phyloP scores from a whole-genome alignment of 2,888 invertebrate genomes.

The Macrosoma leucophasiata region DNA sequence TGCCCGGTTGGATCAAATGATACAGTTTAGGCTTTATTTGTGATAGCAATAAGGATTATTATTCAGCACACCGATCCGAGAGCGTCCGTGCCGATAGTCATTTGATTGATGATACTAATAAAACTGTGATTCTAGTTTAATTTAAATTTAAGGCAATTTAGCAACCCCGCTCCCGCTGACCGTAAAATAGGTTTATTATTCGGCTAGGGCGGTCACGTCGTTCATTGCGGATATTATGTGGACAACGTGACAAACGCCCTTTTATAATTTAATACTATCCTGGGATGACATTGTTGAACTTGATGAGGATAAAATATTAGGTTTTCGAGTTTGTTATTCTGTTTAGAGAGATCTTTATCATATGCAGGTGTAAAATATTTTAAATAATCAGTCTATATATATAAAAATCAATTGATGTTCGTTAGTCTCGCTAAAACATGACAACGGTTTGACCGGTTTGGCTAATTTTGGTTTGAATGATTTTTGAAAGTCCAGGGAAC shows the following conservation, averaged over 20 bases:
- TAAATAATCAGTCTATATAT: too few relatives aligned
- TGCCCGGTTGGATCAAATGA: conserved; percentile 37
- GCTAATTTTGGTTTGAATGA: too few relatives aligned
- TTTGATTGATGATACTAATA: conserved; percentile 75
- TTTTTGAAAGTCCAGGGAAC: too few relatives aligned
- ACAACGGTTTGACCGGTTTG: too few relatives aligned
- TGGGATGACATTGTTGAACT: too few relatives aligned
- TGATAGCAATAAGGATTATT: conserved; percentile 42
- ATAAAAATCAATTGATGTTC: too few relatives aligned
- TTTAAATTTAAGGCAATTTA: conserved; percentile 75
- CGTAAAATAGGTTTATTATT: conserved; percentile 65
- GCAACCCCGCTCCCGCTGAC: conserved; percentile 58
- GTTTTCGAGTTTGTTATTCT: too few relatives aligned
- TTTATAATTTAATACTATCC: conserved; percentile 1
- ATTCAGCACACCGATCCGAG: conserved; percentile 33
- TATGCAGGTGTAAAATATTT: too few relatives aligned
- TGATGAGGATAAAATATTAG: too few relatives aligned
- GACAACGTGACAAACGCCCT: conserved; percentile 24
- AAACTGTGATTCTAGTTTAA: conserved; percentile 74
- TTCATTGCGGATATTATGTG: conserved; percentile 43
- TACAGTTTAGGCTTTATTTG: conserved; percentile 36
- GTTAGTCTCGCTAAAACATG: too few relatives aligned
- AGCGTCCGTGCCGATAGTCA: conserved; percentile 47
- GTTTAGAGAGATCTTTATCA: too few relatives aligned
- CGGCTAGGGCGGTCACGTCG: conserved; percentile 42